phyloP scores from a whole-genome alignment of 2,797 vertebrate genomes.

The Acanthurus leucopareius region DNA sequence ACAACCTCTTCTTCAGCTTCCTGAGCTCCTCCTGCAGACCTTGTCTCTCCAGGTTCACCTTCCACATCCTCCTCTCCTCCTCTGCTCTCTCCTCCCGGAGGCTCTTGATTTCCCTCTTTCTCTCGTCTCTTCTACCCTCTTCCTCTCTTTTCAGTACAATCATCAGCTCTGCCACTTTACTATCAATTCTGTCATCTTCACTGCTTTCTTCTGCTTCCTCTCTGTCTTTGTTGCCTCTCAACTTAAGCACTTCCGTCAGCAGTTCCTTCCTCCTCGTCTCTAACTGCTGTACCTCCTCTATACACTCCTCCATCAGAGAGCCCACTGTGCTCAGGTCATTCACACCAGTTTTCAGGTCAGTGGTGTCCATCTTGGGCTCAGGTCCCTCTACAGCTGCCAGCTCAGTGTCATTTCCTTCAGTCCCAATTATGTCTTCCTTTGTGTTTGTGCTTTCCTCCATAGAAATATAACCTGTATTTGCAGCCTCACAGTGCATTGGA shows the following conservation, averaged over 20 bases:
- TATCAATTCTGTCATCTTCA: constrained; percentile 79
- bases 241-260: constrained; percentile 87
- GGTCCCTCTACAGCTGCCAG: constrained; percentile 10
- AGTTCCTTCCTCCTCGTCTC: constrained; percentile 88
- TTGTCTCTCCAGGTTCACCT: constrained; percentile 89
- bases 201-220: constrained; percentile 81
- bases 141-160: constrained; percentile 80
- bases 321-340: constrained; percentile 81
- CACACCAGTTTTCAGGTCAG: constrained; percentile 16
- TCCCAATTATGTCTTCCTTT: constrained; percentile 2
- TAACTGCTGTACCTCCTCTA: constrained; percentile 89
- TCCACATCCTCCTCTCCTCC: constrained; percentile 87
- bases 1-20: constrained; percentile 90
- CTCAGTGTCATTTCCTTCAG: constrained; percentile 11
- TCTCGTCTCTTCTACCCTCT: constrained; percentile 85
- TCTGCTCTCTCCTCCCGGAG: constrained; percentile 79
- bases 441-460: background rate
- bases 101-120: constrained; percentile 85
- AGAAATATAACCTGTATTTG: constrained; percentile 7
- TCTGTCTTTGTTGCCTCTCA: constrained; percentile 83
- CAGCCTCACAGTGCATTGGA: constrained; percentile 19
- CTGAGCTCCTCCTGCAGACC: constrained; percentile 88
- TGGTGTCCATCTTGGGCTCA: constrained; percentile 32
- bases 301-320: constrained; percentile 88
- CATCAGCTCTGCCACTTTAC: constrained; percentile 86